These are phyloP conservation scores for Noctua janthina DNA, from an alignment of 2,888 invertebrate species.

Conservation along the genomic window DNA sequence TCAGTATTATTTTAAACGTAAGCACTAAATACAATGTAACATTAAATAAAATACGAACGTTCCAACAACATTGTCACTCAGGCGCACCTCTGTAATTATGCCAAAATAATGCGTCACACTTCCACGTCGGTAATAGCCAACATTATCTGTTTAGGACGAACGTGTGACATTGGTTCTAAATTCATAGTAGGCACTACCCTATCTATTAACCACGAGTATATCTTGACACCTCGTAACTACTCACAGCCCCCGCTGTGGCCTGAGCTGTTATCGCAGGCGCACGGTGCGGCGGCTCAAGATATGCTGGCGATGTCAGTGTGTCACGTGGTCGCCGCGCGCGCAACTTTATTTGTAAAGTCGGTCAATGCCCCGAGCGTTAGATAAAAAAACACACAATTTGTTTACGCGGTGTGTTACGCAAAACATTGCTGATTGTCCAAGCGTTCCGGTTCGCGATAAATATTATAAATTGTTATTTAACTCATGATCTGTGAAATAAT, in stretches of 20 bases:
- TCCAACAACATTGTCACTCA: conserved; percentile 44
- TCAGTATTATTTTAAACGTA: conserved; percentile 6
- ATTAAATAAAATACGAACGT: conserved; percentile 41
- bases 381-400: conserved; percentile 88
- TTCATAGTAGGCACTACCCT: conserved; percentile 76
- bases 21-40: conserved; percentile 23
- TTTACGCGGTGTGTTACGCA: conserved; percentile 88
- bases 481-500: conserved; percentile 57
- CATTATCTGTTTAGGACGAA: conserved; percentile 80
- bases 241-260: conserved; percentile 28
- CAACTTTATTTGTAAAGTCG: conserved; percentile 88
- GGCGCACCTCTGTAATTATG: conserved; percentile 62
- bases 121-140: conserved; percentile 70
- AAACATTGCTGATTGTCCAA: conserved; percentile 77
- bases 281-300: conserved; percentile 64
- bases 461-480: conserved; percentile 66
- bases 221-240: conserved; percentile 54
- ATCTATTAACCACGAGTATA: conserved; percentile 72
- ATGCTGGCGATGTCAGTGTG: conserved; percentile 81
- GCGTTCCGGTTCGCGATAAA: conserved; percentile 76
- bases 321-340: conserved; percentile 89
- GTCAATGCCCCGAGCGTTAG: conserved; percentile 90
- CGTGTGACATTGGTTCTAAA: conserved; percentile 88
- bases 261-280: conserved; percentile 1
- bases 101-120: conserved; percentile 65